A percentile compares a stretch with the other conserved stretches of the same genome.
phyloP scores from a whole-genome alignment of 2,797 vertebrate genomes.

The Spondyliosoma cantharus region DNA sequence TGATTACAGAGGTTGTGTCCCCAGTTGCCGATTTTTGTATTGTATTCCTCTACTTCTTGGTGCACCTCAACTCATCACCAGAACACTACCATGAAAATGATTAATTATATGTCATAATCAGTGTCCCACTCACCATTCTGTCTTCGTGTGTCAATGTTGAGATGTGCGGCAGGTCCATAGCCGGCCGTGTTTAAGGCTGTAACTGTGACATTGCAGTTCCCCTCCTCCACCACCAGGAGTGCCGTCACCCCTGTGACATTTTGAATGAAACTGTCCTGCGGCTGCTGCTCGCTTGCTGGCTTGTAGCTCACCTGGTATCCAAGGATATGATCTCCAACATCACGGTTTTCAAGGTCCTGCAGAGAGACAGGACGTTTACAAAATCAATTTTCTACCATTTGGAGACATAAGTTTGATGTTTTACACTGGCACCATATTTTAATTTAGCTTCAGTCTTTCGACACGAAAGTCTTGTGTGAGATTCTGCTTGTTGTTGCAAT shows the following conservation, averaged over 20 bases:
- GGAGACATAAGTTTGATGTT: neutral
- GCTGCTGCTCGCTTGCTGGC: neutral
- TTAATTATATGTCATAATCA: neutral
- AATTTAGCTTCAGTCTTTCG: neutral
- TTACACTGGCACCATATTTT: neutral
- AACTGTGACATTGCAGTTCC: conserved; percentile 51
- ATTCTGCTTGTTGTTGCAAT: neutral
- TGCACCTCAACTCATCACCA: neutral
- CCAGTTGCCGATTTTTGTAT: no score
- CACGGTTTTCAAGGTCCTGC: conserved; percentile 58
- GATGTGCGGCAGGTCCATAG: conserved; percentile 46
- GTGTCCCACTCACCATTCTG: conserved; percentile 41
- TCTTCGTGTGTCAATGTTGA: conserved; percentile 36
- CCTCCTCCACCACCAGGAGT: conserved; percentile 46
- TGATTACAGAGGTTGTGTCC: no score
- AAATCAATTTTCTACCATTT: neutral
- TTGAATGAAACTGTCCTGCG: neutral
- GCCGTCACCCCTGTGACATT: conserved; percentile 39
- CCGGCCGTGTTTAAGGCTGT: conserved; percentile 71
- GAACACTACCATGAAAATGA: no score
- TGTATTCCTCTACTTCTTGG: neutral
- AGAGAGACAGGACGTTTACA: neutral
- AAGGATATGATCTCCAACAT: conserved; percentile 52
- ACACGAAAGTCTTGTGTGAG: neutral
- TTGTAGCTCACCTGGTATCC: conserved; percentile 71